These are phyloP conservation scores for Balearica regulorum DNA, from an alignment of 2,797 vertebrate genomes.

Conservation along the genomic window DNA sequence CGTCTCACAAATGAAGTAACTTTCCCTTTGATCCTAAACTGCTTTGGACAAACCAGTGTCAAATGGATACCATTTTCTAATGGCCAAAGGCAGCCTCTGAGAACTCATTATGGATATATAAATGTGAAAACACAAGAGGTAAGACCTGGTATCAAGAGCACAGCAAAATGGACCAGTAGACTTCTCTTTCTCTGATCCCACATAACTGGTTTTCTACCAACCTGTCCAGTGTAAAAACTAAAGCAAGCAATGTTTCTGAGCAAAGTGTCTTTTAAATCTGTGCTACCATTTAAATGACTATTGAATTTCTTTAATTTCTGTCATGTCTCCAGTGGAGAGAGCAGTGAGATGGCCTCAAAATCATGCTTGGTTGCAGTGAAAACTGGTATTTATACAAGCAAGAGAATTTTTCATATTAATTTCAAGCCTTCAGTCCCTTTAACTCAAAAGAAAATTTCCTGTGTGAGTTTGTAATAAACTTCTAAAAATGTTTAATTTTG, in stretches of 20 bases:
- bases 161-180: neutral
- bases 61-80: constrained; percentile 84
- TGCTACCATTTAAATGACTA: neutral
- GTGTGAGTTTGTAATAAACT: neutral
- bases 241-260: neutral
- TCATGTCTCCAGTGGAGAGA: neutral
- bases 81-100: constrained; percentile 78
- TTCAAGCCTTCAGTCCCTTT: neutral
- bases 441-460: neutral
- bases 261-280: neutral
- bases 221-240: neutral
- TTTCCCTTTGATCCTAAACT: constrained; percentile 84
- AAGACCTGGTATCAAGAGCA: constrained; percentile 56
- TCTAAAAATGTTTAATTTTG: neutral
- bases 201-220: neutral
- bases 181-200: neutral
- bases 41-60: constrained; percentile 83
- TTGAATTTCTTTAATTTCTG: constrained; percentile 2
- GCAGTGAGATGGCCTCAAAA: constrained; percentile 19
- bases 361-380: neutral
- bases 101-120: constrained; percentile 87
- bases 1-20: constrained; percentile 84
- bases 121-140: constrained; percentile 92
- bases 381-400: constrained; percentile 3
- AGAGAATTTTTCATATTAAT: constrained; percentile 3